Percentiles rank a stretch among this genome's conserved stretches.
Conservation (phyloP, 1,140 invertebrate genomes). For the Heliconius hermathena region DNA sequence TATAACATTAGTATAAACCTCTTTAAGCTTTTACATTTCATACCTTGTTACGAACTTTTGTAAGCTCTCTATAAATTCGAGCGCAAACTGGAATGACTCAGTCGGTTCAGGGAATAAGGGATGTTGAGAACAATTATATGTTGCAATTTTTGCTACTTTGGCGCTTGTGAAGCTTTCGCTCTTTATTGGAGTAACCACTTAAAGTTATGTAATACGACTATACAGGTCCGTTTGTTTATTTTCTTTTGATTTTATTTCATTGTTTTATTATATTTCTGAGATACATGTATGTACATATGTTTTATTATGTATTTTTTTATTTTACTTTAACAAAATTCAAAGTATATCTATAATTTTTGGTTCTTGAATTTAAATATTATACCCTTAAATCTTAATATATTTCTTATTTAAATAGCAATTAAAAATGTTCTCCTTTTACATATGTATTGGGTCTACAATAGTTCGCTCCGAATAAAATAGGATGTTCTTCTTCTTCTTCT, state of each 20-base stretch:
- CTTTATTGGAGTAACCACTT: background rate
- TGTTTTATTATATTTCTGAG: too few relatives aligned
- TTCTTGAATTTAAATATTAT: too few relatives aligned
- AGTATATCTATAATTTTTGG: too few relatives aligned
- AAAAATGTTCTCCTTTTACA: too few relatives aligned
- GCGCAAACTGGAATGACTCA: background rate
- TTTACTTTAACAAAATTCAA: too few relatives aligned
- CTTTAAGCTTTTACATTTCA: background rate
- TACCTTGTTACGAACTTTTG: slow-evolving; percentile 3
- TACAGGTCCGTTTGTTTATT: background rate
- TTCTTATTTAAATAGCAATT: too few relatives aligned
- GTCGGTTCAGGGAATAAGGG: slow-evolving; percentile 2
- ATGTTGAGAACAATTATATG: slow-evolving; percentile 8
- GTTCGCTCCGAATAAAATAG: too few relatives aligned
- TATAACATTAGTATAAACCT: background rate
- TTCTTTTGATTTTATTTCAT: background rate
- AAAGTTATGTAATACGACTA: background rate
- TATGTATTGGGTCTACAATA: too few relatives aligned
- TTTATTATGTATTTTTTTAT: too few relatives aligned
- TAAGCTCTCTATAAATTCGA: slow-evolving; percentile 1
- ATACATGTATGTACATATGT: too few relatives aligned
- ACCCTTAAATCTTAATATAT: too few relatives aligned
- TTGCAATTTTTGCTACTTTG: background rate
- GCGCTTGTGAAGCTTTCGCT: background rate
- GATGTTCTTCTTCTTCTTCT: too few relatives aligned